A percentile compares a stretch with the other conserved stretches of the same genome.
phyloP scores from a whole-genome alignment of 2,888 invertebrate genomes.

The Ceriagrion tenellum region DNA sequence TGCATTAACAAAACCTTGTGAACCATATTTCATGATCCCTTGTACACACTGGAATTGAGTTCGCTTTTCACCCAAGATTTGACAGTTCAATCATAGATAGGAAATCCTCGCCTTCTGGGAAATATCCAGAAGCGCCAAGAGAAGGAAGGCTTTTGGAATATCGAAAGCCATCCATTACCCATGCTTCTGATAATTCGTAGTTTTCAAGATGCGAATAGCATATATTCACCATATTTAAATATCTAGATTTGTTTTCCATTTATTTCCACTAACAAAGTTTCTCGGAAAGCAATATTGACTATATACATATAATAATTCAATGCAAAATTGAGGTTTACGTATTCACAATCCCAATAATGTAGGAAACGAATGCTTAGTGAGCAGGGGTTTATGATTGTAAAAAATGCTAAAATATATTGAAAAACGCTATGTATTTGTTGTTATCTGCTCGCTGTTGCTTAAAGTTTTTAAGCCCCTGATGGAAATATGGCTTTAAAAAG shows the following conservation, averaged over 20 bases:
- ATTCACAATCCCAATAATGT: too few species aligned
- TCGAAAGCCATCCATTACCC: slow-evolving; percentile 1
- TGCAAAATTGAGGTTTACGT: too few species aligned
- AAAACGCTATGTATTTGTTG: too few species aligned
- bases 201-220: not conserved
- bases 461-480: too few species aligned
- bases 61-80: not conserved
- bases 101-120: not conserved
- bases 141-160: not conserved
- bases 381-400: too few species aligned
- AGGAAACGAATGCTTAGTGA: too few species aligned
- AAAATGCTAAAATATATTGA: too few species aligned
- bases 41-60: not conserved
- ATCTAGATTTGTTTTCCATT: not conserved
- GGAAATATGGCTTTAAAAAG: too few species aligned
- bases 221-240: not conserved
- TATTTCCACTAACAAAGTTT: too few species aligned
- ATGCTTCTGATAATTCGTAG: not conserved
- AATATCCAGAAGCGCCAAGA: not conserved
- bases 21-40: not conserved
- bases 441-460: too few species aligned
- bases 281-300: too few species aligned
- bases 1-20: not conserved
- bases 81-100: slow-evolving; percentile 11
- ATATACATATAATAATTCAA: too few species aligned